Percentiles rank a stretch among this genome's conserved stretches.
Evolutionary conservation across 2,888 invertebrate genomes (phyloP).

Genomic region (Drosophila diplacantha): DNA sequence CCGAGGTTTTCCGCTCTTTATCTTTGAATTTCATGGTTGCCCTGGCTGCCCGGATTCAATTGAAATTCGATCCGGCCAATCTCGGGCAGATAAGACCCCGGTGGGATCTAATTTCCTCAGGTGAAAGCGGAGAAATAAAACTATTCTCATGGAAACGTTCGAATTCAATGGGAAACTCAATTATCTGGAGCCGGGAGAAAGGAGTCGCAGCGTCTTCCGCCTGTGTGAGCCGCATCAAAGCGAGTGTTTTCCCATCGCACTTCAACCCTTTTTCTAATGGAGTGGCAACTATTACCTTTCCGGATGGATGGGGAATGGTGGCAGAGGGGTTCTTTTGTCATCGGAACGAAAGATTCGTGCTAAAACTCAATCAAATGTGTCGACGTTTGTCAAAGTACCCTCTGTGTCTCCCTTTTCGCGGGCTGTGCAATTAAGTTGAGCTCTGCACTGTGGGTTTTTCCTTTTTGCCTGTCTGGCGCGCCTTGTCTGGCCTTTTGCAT

Average conservation of each 20-base stretch:
- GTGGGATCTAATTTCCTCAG: conserved; percentile 28
- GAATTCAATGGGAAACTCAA: conserved; percentile 39
- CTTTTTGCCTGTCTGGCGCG: conserved; percentile 56
- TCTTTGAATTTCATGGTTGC: conserved; percentile 29
- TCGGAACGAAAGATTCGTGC: conserved; percentile 51
- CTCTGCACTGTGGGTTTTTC: conserved; percentile 66
- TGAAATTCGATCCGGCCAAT: conserved; percentile 38
- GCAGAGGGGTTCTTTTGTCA: conserved; percentile 21
- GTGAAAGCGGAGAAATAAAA: conserved; percentile 27
- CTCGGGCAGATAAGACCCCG: conserved; percentile 23
- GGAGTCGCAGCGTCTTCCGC: conserved; percentile 20
- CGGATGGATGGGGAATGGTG: conserved; percentile 2
- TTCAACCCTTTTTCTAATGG: conserved; percentile 24
- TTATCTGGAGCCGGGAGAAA: conserved; percentile 19
- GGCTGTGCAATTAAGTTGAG: conserved; percentile 64
- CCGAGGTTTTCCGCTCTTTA: conserved; percentile 18
- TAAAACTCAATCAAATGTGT: conserved; percentile 70
- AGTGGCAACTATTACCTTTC: conserved; percentile 44
- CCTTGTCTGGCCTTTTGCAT: conserved; percentile 45
- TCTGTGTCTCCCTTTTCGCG: conserved; percentile 1
- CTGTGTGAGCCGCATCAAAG: conserved; percentile 42
- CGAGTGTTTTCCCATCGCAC: conserved; percentile 29
- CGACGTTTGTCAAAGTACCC: conserved; percentile 58
- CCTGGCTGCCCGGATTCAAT: conserved; percentile 20
- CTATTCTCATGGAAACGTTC: conserved; percentile 14